Base-by-base conservation (phyloP, 2,797 vertebrate genomes). In the Micrastur ruficollis region DNA sequence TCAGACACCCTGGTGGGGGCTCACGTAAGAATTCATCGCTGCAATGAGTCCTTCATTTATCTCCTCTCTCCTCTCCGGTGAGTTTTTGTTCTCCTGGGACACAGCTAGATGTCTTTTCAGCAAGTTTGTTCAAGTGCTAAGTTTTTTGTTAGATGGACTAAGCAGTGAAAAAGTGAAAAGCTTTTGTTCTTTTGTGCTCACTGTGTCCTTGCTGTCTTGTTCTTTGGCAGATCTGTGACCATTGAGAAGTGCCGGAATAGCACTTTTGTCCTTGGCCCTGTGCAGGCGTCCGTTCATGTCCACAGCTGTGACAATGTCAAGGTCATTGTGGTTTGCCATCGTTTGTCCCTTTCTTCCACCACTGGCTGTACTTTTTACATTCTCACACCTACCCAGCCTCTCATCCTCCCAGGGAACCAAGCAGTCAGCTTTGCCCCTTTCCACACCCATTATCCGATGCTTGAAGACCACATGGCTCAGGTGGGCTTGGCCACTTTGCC, bases 391-490 rank as follows among this genome's bases (percentile, higher is more conserved):
- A 99, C 98, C 3, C 98, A 98, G 56, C 99, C 99, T 27, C 97
- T 99, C 78, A 97, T 99, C 72, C 98, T 99, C 25, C 98, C 98
- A 1, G 99, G 99, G 31, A 99, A 99, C 95, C 88, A 96, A 12
- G 97, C 96, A 22, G 97, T 99, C 61, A 99, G 98, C 34, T 98
- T 99, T 88, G 99, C 98, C 50, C 99, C 99, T 55, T 99, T 98
- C 97, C 99, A 99, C 96, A 99, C 99, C 2, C 98, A 99, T 91
- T 99, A 99, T 75, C 99, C 99, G 16, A 98, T 98, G 98, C 97
- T 99, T 71, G 99, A 99, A 96, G 99, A 99, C 76, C 99, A 99
- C 90, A 99, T 99, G 99, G 99, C 98, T 91, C 98, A 98, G 19
- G 98, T 98, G 26, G 99, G 99, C 31, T 98, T 99, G 72, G 99